Base-by-base conservation (phyloP, 2,797 vertebrate genomes). In the Pseudochaenichthys georgianus region DNA sequence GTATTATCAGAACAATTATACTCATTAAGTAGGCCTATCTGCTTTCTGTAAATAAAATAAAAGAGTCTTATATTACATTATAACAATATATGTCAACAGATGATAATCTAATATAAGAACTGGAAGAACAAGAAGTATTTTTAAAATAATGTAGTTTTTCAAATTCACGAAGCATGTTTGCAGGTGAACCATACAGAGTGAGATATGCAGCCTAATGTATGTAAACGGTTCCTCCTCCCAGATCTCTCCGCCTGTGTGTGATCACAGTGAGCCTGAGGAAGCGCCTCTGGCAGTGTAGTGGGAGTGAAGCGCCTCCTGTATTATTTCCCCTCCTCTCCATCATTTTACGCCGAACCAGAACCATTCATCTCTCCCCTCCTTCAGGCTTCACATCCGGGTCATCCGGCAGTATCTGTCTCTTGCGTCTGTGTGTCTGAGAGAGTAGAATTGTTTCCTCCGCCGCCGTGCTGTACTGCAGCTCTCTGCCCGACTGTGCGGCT, bases 331-430 rank as follows among this genome's bases (percentile, higher is more conserved):
- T 88, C 88, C 91, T 93, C 92, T 94, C 89, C 91, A 87, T 93
- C 90, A 84, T 84, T 82, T 69, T 58, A 87, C 88, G 93, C 86
- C 93, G 92, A 93, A 93, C 88, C 91, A 91, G 92, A 94, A 92
- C 92, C 92, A 93, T 89, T 93, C 90, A 90, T 91, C 88, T 91
- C 91, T 93, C 93, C 91, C 92, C 93, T 92, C 88, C 90, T 89
- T 87, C 88, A 94, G 90, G 91, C 95, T 94, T 95, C 93, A 96
- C 95, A 96, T 96, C 95, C 95, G 95, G 95, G 95, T 96, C 95
- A 95, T 89, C 92, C 89, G 77, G 82, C 88, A 91, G 88, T 90
- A 89, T 90, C 87, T 88, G 86, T 89, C 89, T 89, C 87, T 77
- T 81, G 90, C 76, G 89, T 87, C 85, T 84, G 82, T 89, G 86